Evolutionary conservation across 2,113 vertebrate genomes (phyloP).

Genomic region (Mirounga angustirostris): DNA sequence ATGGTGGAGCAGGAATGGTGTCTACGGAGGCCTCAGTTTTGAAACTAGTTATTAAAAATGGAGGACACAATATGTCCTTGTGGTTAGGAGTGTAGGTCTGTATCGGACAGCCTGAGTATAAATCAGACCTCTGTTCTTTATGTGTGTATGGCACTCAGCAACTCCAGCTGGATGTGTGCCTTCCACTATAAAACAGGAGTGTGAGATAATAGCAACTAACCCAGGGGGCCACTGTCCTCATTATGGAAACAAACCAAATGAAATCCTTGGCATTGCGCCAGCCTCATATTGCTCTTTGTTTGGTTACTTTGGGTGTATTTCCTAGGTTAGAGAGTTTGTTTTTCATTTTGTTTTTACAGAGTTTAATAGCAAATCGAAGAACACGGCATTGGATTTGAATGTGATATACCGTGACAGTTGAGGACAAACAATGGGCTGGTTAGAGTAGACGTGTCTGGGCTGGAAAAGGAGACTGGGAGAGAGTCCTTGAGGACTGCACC

Average conservation of each 20-base stretch:
- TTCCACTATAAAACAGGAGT: neutral
- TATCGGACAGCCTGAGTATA: neutral
- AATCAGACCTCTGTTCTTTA: neutral
- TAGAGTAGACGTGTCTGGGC: neutral
- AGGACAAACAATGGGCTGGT: neutral
- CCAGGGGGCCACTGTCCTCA: neutral
- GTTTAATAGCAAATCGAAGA: neutral
- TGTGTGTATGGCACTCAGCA: neutral
- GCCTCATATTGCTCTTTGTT: neutral
- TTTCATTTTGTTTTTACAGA: neutral
- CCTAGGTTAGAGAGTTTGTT: neutral
- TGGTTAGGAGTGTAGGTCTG: neutral
- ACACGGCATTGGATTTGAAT: neutral
- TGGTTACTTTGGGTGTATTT: neutral
- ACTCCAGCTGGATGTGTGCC: neutral
- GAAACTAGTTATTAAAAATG: slow-evolving; percentile 20
- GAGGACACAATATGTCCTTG: neutral
- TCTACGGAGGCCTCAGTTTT: neutral
- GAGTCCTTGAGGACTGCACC: neutral
- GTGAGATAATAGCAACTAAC: neutral
- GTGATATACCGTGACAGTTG: neutral
- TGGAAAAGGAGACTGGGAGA: neutral
- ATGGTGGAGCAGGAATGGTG: neutral
- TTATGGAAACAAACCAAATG: neutral
- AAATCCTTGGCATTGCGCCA: neutral